phyloP scores from a whole-genome alignment of 2,113 vertebrate species.

The Oncorhynchus masou region DNA sequence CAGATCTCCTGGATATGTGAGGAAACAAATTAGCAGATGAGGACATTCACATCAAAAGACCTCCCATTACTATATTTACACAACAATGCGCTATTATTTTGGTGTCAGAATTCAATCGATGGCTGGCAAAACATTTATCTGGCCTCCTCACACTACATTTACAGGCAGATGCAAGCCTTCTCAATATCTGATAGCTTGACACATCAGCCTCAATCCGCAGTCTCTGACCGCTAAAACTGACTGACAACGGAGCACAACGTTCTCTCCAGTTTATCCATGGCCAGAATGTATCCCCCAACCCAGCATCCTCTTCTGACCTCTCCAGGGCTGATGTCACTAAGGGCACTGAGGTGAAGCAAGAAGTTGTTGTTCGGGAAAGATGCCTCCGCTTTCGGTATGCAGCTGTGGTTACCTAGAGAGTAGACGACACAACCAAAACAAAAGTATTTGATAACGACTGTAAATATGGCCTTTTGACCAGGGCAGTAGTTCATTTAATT shows the following conservation, averaged over 20 bases:
- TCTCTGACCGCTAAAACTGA: conserved; percentile 50
- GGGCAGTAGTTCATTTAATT: neutral
- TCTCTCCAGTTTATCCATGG: conserved; percentile 31
- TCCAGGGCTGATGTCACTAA: conserved; percentile 87
- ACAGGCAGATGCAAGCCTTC: conserved; percentile 52
- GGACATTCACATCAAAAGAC: neutral
- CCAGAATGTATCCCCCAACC: conserved; percentile 42
- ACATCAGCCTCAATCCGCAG: conserved; percentile 39
- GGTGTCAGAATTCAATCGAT: conserved; percentile 7
- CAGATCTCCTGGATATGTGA: conserved; percentile 85
- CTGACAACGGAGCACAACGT: conserved; percentile 48
- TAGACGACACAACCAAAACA: conserved; percentile 1
- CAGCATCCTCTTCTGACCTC: conserved; percentile 81
- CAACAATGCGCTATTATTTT: neutral
- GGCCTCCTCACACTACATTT: conserved; percentile 46
- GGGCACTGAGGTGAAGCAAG: conserved; percentile 87
- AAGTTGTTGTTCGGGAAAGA: conserved; percentile 96
- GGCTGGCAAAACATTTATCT: neutral
- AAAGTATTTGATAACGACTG: neutral
- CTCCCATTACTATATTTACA: neutral
- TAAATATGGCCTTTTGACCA: neutral
- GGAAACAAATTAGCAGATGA: conserved; percentile 22
- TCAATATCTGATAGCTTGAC: conserved; percentile 69
- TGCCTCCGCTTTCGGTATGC: conserved; percentile 91
- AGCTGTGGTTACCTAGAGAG: conserved; percentile 93